Evolutionary conservation across 2,113 vertebrate species (phyloP).

Genomic region (Caretta caretta): DNA sequence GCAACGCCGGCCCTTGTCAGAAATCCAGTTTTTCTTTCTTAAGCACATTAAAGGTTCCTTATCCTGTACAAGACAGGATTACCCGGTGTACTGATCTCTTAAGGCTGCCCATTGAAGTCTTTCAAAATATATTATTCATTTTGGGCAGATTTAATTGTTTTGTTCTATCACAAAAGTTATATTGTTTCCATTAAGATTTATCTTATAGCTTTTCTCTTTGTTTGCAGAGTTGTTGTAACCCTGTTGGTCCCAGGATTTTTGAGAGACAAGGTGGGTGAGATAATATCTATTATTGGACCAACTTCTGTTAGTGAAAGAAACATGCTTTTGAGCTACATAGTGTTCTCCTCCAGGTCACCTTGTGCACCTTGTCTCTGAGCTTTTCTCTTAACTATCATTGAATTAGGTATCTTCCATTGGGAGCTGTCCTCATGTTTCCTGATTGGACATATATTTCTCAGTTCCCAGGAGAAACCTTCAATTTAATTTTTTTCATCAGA

Average conservation of each 20-base stretch:
- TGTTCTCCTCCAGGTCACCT: no score
- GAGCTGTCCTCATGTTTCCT: not conserved
- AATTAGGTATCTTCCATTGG: not conserved
- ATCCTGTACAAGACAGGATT: not conserved
- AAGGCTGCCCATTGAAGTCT: not conserved
- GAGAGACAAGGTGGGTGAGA: no score
- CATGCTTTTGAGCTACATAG: no score
- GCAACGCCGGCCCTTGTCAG: not conserved
- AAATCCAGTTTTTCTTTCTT: not conserved
- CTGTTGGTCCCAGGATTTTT: no score
- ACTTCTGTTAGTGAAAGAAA: no score
- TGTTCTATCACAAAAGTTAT: not conserved
- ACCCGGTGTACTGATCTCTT: not conserved
- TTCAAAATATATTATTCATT: not conserved
- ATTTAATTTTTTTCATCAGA: not conserved
- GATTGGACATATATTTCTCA: not conserved
- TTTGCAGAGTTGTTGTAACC: no score
- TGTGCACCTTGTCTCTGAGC: no score
- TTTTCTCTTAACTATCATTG: not conserved
- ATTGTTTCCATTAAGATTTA: not conserved
- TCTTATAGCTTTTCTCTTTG: slow-evolving; percentile 7
- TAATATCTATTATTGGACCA: no score
- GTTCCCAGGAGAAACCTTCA: not conserved
- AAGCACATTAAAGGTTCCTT: not conserved
- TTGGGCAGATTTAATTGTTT: not conserved